Base-by-base conservation (phyloP, 2,113 vertebrate genomes). In the Gambusia holbrooki region DNA sequence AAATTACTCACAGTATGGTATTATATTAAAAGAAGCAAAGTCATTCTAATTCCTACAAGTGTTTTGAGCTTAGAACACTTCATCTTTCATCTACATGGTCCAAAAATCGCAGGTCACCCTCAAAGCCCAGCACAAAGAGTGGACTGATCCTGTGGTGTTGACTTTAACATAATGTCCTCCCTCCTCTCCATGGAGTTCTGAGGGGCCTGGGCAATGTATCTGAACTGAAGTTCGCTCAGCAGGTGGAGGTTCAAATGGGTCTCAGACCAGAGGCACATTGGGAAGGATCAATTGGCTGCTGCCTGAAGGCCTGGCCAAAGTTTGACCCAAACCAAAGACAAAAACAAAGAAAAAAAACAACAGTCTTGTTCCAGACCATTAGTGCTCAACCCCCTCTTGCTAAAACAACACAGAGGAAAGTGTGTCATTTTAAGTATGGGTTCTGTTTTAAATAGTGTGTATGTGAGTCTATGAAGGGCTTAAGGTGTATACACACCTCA, bases 161-260 rank as follows among this genome's bases (percentile, higher is more conserved):
- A 94, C 90, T 95, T 94, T 94, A 95, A 94, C 93, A 92, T 94
- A 94, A 94, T 84, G 89, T 86, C 89, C 89, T 74, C 33, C 81
- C 88, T 86, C 82, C 84, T 85, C 88, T 87, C 89, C 74, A 91
- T 93, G 92, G 84, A 92, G 90, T 93, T 93, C 94, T 93, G 90
- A 92, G 92, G 94, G 95, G 94, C 92, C 92, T 93, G 95, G 93
- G 95, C 94, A 92, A 93, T 93, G 94, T 95, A 95, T 96, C 94
- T 94, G 93, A 92, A 96, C 95, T 96, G 95, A 97, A 94, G 94
- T 95, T 92, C 90, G 95, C 96, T 85, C 97, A 97, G 97, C 96
- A 97, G 96, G 97, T 97, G 96, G 94, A 95, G 94, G 95, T 97
- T 98, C 95, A 97, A 96, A 96, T 91, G 90, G 94, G 93, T 96